Evolutionary conservation across 2,113 vertebrate genomes (phyloP), one percentile per base, ranked within the genome.

Genomic region (Lepus europaeus): DNA sequence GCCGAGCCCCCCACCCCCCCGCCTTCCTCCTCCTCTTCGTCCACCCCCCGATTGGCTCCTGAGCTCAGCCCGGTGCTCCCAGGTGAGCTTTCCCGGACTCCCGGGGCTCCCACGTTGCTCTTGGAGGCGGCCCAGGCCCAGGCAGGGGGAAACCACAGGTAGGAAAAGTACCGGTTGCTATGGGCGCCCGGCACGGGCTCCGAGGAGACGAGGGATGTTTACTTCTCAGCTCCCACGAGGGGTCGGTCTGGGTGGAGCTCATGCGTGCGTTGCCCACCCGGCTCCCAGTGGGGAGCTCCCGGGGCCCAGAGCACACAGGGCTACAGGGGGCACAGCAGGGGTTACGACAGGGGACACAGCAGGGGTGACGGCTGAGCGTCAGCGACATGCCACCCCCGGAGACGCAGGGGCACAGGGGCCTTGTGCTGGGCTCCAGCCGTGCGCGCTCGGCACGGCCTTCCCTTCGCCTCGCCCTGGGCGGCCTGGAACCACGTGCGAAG

Each of bases 351-450:
- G 56, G 56, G 17, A 2, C 56, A 11, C 56, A 59, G 39, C 56
- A 59, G 56, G 56, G 56, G 14, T 19, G 19, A 19, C 13, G 17
- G 5, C 29, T 29, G 0, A 0, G 16, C 25, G 70, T 4, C 1
- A 25, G 70, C 8, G 3, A 29, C 0, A 0, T 25, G 69, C 16
- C n/a, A 51, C 1, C 23, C 14, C 0, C 29, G 0, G 27, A 9
- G 33, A 10, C 0, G 20, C 49, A 14, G 31, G 11, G 63, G 66
- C 9, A 23, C 13, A 22, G 10, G 61, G 64, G 23, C 0, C 56
- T 6, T 6, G n/a, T n/a, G n/a, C n/a, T n/a, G n/a, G n/a, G n/a
- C 23, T 0, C 23, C 6, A 25, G 59, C 66, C 11, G 59, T 17
- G 73, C 5, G 36, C 45, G 45, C 7, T 45, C 6, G 45, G 45